Percentiles rank a stretch among this genome's conserved stretches.
These are phyloP conservation scores for Drosophila tropicalis DNA, from an alignment of 1,140 invertebrate genomes.

Conservation along the genomic window DNA sequence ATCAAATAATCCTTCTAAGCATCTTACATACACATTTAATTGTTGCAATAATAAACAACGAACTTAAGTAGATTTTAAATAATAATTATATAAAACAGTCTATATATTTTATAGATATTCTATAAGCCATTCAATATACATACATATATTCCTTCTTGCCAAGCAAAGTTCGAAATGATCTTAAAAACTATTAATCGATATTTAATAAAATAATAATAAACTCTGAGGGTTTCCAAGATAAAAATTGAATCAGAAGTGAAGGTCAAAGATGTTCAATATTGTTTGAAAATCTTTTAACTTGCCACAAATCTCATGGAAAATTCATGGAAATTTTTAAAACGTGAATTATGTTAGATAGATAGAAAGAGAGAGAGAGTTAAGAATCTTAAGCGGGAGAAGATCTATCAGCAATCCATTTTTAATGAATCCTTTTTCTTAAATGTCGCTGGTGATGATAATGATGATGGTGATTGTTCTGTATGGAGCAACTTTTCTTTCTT, in stretches of 20 bases:
- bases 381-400: not conserved
- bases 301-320: not conserved
- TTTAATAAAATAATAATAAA: not conserved
- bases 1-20: too few species aligned
- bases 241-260: not conserved
- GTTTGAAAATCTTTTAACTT: too few species aligned
- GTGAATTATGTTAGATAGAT: not conserved
- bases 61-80: too few species aligned
- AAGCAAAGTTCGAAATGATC: too few species aligned
- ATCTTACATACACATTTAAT: too few species aligned
- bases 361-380: not conserved
- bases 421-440: not conserved
- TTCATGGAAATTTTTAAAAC: not conserved
- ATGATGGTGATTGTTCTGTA: slow-evolving; percentile 3
- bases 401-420: not conserved
- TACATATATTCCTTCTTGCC: too few species aligned
- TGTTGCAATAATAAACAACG: too few species aligned
- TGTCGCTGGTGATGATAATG: not conserved
- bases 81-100: too few species aligned
- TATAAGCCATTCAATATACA: too few species aligned
- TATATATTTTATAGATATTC: too few species aligned
- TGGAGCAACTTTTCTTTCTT: not conserved
- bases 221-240: too few species aligned
- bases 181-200: not conserved
- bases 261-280: too few species aligned